Conservation (phyloP, 2,888 invertebrate genomes). For the Pecten maximus region DNA sequence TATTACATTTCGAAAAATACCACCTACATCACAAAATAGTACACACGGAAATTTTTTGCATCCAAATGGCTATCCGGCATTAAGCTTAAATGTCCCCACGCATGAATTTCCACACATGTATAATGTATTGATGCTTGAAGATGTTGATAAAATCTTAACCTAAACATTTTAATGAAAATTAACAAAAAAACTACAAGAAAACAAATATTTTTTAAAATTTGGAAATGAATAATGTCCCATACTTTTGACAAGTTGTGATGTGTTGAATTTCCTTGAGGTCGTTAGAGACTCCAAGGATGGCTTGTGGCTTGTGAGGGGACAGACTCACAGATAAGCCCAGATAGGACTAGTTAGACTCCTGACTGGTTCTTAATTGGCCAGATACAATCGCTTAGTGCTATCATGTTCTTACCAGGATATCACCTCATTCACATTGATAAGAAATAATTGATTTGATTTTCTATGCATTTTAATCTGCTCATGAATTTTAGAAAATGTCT, state of each 20-base stretch:
- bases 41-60: too few species aligned
- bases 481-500: not conserved
- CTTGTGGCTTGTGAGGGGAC: not conserved
- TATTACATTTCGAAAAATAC: too few species aligned
- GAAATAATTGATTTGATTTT: slow-evolving; percentile 16
- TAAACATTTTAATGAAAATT: too few species aligned
- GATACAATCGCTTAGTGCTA: not conserved
- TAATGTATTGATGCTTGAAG: too few species aligned
- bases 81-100: too few species aligned
- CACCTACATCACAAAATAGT: too few species aligned
- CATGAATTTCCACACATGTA: too few species aligned
- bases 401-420: not conserved
- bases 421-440: not conserved
- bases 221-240: too few species aligned
- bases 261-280: not conserved
- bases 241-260: not conserved
- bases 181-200: too few species aligned
- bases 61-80: too few species aligned
- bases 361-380: slow-evolving; percentile 10
- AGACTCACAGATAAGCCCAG: not conserved
- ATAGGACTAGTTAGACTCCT: not conserved
- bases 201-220: too few species aligned
- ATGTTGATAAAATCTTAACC: too few species aligned
- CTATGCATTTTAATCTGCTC: slow-evolving; percentile 15
- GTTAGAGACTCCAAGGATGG: not conserved